Conservation (phyloP, 2,888 invertebrate species). For the Tanytarsus gracilentus region DNA sequence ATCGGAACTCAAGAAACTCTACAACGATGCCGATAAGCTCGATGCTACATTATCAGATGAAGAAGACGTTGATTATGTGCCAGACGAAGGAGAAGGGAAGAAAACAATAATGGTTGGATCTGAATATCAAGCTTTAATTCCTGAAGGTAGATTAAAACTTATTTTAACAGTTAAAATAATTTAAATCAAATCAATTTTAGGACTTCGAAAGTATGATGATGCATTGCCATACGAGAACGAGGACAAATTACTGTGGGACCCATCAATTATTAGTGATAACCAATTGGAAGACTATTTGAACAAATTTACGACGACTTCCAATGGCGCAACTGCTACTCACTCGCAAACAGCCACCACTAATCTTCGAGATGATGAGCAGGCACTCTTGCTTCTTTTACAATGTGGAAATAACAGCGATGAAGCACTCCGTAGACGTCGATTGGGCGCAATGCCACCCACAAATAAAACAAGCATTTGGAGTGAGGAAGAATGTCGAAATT, state of each 20-base stretch:
- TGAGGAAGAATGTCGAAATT: conserved; percentile 93
- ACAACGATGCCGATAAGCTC: conserved; percentile 39
- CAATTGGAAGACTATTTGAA: conserved; percentile 73
- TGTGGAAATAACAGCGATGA: conserved; percentile 94
- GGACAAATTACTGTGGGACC: conserved; percentile 91
- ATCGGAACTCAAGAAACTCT: conserved; percentile 49
- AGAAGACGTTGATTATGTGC: conserved; percentile 72
- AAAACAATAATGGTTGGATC: conserved; percentile 66
- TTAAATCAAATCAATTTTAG: too few species aligned
- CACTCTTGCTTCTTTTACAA: conserved; percentile 79
- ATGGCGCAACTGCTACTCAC: conserved; percentile 39
- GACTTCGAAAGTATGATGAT: conserved; percentile 86
- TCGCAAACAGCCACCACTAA: conserved; percentile 57
- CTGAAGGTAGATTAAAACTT: too few species aligned
- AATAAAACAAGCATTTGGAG: conserved; percentile 86
- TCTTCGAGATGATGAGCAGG: conserved; percentile 80
- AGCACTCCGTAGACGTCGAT: conserved; percentile 69
- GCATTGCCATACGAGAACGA: conserved; percentile 92
- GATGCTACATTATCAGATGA: conserved; percentile 40
- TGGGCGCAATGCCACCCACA: conserved; percentile 55
- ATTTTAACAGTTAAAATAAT: too few species aligned
- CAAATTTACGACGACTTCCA: conserved; percentile 36
- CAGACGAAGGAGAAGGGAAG: conserved; percentile 81
- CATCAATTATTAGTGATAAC: conserved; percentile 60
- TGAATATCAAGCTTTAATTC: conserved; percentile 88